Percentiles rank a stretch among this genome's conserved stretches.
Conservation (phyloP, 2,797 vertebrate species). For the Cyclopterus lumpus region DNA sequence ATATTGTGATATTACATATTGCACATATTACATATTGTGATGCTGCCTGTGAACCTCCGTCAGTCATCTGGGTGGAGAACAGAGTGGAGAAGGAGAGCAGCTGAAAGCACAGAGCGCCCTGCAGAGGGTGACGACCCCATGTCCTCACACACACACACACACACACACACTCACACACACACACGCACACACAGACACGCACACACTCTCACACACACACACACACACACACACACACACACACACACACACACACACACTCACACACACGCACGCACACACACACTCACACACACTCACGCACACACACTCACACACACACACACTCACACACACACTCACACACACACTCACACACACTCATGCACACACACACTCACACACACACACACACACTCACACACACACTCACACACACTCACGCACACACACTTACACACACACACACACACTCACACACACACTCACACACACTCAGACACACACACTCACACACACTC, state of each 20-base stretch:
- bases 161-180: slow-evolving; percentile 14
- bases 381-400: slow-evolving; percentile 21
- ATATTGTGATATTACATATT: too few species aligned
- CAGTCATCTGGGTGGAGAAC: slow-evolving; percentile 45
- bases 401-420: slow-evolving; percentile 7
- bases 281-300: background rate
- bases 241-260: background rate
- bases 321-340: slow-evolving; percentile 11
- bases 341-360: slow-evolving; percentile 14
- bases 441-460: slow-evolving; percentile 18
- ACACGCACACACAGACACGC: slow-evolving; percentile 1
- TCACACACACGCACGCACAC: background rate
- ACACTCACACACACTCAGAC: too few species aligned
- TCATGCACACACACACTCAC: slow-evolving; percentile 6
- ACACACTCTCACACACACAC: background rate
- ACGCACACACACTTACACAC: slow-evolving; percentile 1
- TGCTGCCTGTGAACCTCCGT: slow-evolving; percentile 48
- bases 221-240: slow-evolving; percentile 5
- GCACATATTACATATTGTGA: too few species aligned
- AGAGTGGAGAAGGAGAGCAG: slow-evolving; percentile 52
- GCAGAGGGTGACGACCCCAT: slow-evolving; percentile 58
- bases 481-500: slow-evolving; percentile 12
- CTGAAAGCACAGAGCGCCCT: slow-evolving; percentile 67
- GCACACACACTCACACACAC: background rate
- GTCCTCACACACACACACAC: slow-evolving; percentile 33